Percentiles rank a stretch among this genome's conserved stretches.
Evolutionary conservation across 2,113 vertebrate species (phyloP).

Genomic region (Myxocyprinus asiaticus): DNA sequence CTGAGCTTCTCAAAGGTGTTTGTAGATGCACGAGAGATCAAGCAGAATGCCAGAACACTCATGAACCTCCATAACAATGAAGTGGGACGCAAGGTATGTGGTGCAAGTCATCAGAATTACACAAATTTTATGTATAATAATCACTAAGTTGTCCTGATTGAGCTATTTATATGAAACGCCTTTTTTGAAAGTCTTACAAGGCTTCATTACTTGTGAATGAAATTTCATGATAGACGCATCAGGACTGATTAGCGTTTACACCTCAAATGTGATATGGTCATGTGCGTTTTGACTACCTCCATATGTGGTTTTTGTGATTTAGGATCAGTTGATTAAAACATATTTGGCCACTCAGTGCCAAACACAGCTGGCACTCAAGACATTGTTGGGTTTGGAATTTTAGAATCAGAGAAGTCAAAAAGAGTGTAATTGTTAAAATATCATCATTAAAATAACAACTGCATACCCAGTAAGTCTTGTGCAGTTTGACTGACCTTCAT

Average conservation of each 20-base stretch:
- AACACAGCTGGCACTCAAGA: background rate
- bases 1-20: constrained; percentile 94
- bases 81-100: constrained; percentile 90
- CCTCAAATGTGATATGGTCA: no score
- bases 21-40: constrained; percentile 93
- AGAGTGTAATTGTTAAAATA: background rate
- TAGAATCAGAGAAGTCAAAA: background rate
- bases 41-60: constrained; percentile 92
- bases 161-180: no score
- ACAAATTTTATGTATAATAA: no score
- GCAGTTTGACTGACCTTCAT: background rate
- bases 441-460: background rate
- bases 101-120: background rate
- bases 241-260: no score
- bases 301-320: background rate
- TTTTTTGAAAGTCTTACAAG: no score
- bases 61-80: constrained; percentile 99
- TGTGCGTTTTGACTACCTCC: no score
- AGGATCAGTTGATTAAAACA: background rate
- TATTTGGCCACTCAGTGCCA: no score
- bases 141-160: no score
- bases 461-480: background rate
- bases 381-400: background rate
- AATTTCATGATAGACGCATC: no score
- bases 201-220: no score